These are phyloP conservation scores for Hoplostethus atlanticus DNA, from an alignment of 2,797 vertebrate genomes.

Conservation along the genomic window DNA sequence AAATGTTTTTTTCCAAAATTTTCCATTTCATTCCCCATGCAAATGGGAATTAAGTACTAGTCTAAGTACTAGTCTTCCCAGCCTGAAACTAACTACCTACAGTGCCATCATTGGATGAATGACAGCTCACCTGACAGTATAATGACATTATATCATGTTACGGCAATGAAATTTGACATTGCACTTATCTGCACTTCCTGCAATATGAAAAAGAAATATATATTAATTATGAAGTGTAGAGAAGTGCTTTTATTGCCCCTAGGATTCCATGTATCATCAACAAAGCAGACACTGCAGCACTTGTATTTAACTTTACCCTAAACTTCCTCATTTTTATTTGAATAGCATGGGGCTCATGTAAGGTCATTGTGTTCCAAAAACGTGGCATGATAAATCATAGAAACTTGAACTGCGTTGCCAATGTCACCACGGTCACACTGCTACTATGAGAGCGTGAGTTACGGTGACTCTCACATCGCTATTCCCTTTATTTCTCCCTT, in stretches of 20 bases:
- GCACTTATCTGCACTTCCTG: not conserved
- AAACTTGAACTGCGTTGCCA: constrained; percentile 61
- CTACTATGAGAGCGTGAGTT: constrained; percentile 28
- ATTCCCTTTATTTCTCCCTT: constrained; percentile 61
- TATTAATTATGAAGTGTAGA: not conserved
- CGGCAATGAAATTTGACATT: not conserved
- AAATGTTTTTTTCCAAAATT: not conserved
- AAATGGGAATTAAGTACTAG: not conserved
- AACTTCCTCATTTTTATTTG: constrained; percentile 44
- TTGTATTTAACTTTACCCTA: constrained; percentile 51
- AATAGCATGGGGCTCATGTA: constrained; percentile 35
- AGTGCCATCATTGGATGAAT: not conserved
- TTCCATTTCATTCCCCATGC: constrained; percentile 3
- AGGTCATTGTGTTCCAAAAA: constrained; percentile 64
- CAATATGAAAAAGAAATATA: not conserved
- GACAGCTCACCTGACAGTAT: too few relatives aligned
- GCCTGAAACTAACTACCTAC: constrained; percentile 18
- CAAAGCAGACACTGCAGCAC: constrained; percentile 26
- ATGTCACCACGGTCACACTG: constrained; percentile 67
- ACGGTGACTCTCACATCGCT: constrained; percentile 8
- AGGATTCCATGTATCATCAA: constrained; percentile 4
- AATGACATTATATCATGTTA: too few relatives aligned
- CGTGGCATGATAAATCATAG: constrained; percentile 73
- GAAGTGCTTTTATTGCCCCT: not conserved
- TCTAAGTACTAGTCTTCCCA: not conserved